Evolutionary conservation across 2,113 vertebrate species (phyloP), one percentile per base, ranked within the genome.

Genomic region (Scomber japonicus): DNA sequence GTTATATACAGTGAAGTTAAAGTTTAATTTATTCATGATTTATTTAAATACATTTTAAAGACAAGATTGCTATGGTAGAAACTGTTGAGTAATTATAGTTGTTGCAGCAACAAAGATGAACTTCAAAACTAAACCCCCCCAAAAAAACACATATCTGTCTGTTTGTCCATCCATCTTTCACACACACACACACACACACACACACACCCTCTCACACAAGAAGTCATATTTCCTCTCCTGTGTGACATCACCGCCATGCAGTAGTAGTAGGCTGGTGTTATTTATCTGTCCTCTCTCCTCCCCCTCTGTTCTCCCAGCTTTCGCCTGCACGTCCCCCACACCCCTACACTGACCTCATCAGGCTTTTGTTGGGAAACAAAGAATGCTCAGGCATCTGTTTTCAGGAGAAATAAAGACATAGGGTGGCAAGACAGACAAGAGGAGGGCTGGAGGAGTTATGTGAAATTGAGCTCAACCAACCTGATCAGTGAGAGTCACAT

Each of bases 321-420:
- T 79, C 7, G 81, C 83, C 87, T 78, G 78, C 72, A 82, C 82
- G 71, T 31, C 84, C 73, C 82, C 50, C 44, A 51, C 59, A 30
- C 78, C 72, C 54, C 80, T 71, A 78, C 84, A 54, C 86, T 94
- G 93, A 94, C 91, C 91, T 94, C 92, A 89, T 49, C 89, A 69
- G 35, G 87, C 81, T 75, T 94, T 93, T 94, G 93, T 94, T 93
- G 81, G 90, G 82, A 90, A 93, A 94, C 92, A 95, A 94, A 93
- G 91, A 88, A 78, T 84, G 88, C 70, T 82, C 81, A 89, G 86
- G 92, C 88, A 83, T 92, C 90, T 93, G 94, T 94, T 93, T 94
- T 90, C 81, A 93, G 83, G 80, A 88, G 86, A 92, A 93, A 92
- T 90, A 93, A 90, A 90, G 86, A 88, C 82, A 73, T 21, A 68